Base-by-base conservation (phyloP, 2,888 invertebrate genomes). In the Phania funesta region DNA sequence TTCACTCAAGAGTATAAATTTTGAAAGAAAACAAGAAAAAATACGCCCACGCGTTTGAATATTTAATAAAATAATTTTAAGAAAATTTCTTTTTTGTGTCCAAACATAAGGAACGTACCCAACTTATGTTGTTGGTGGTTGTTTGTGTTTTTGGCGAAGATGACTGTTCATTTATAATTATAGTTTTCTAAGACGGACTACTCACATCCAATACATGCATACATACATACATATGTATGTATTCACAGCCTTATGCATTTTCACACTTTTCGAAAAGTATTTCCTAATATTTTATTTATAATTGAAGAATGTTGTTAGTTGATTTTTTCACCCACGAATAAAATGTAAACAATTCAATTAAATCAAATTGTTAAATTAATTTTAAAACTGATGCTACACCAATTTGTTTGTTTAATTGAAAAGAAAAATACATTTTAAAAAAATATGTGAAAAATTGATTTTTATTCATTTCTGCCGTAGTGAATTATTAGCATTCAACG, bases 121-220 rank as follows among this genome's bases (percentile, higher is more conserved):
- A 29, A 48, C n/a, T n/a, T n/a, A n/a, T n/a, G n/a, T 50, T 20
- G 9, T 46, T 29, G 16, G n/a, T 32, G 11, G 18, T 22, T 24
- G 11, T 50, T 41, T 48, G 41, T 16, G 1, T 35, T 56, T 58
- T 24, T 60, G 11, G 38, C 29, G 41, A 18, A 60, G 71, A 78
- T 82, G 82, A 82, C 64, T 82, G 52, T 74, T 70, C 78, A 70
- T 78, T 75, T 78, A 70, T 70, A 70, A 75, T 78, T 82, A 70
- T 60, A 68, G 22, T 62, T n/a, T n/a, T 41, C 16, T 20, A 65
- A 65, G 24, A 65, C 73, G 62, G 18, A 65, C 54, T 24, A 46
- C 2, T 13, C 35, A 20, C 1, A n/a, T n/a, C n/a, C n/a, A n/a
- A n/a, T n/a, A n/a, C n/a, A n/a, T n/a, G n/a, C n/a, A n/a, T n/a